A percentile compares a stretch with the other conserved stretches of the same genome.
These are phyloP conservation scores for Drosophila pseudotakahashii DNA, from an alignment of 2,888 invertebrate genomes.

Conservation along the genomic window DNA sequence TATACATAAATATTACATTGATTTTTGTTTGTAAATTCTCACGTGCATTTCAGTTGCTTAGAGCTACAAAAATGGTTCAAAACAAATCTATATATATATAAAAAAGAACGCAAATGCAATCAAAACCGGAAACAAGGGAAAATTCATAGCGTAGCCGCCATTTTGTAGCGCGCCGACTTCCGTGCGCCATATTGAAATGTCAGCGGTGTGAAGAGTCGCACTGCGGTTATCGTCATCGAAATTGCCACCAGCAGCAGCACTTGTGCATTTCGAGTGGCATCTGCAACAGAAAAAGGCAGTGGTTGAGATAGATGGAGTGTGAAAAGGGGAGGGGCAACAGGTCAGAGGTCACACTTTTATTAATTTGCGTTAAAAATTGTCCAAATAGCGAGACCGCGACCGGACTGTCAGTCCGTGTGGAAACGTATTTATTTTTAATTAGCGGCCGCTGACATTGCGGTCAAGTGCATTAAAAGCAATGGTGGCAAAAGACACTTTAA, in stretches of 20 bases:
- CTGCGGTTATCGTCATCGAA: slow-evolving; percentile 61
- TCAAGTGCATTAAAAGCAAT: slow-evolving; percentile 59
- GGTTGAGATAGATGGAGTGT: not conserved
- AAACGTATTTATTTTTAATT: slow-evolving; percentile 74
- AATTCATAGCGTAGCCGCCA: slow-evolving; percentile 35
- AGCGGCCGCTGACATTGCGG: slow-evolving; percentile 69
- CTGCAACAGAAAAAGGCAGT: slow-evolving; percentile 26
- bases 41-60: slow-evolving; percentile 80
- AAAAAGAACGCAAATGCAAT: slow-evolving; percentile 10
- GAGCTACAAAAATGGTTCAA: slow-evolving; percentile 68
- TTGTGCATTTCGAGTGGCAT: slow-evolving; percentile 43
- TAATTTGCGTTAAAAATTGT: slow-evolving; percentile 68
- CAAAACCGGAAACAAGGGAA: slow-evolving; percentile 30
- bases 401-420: slow-evolving; percentile 44
- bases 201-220: slow-evolving; percentile 62
- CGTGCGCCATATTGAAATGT: slow-evolving; percentile 72
- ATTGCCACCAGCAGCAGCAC: slow-evolving; percentile 46
- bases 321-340: not conserved
- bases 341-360: slow-evolving; percentile 42
- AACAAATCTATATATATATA: not conserved
- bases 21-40: slow-evolving; percentile 71
- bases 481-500: not conserved
- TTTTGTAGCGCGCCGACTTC: slow-evolving; percentile 71
- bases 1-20: slow-evolving; percentile 41
- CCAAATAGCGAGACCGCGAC: slow-evolving; percentile 60